Conservation (phyloP, 2,113 vertebrate genomes). For the Aptenodytes patagonicus region DNA sequence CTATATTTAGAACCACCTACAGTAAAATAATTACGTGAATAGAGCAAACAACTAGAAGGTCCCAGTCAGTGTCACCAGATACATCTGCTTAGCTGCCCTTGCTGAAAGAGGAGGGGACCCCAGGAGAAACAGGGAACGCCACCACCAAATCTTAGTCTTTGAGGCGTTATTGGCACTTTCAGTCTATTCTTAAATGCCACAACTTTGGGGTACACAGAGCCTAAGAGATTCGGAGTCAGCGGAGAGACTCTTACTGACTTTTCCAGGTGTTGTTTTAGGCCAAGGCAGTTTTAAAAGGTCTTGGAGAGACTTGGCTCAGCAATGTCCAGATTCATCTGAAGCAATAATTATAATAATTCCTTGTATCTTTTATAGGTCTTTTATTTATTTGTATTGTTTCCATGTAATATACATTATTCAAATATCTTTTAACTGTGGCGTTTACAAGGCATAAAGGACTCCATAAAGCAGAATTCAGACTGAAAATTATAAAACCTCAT, state of each 20-base stretch:
- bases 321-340: not conserved
- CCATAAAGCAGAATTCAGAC: not conserved
- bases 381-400: not conserved
- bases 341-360: not conserved
- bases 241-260: not conserved
- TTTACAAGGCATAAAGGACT: not conserved
- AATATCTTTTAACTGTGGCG: not conserved
- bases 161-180: not conserved
- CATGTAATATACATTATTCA: not conserved
- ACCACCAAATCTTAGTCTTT: not conserved
- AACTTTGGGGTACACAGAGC: not conserved
- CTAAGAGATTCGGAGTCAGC: not conserved
- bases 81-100: not conserved
- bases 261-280: not conserved
- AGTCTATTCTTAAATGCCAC: not conserved
- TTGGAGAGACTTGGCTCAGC: not conserved
- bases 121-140: not conserved
- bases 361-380: not conserved
- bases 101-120: not conserved
- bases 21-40: conserved; percentile 35
- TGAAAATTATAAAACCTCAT: not conserved
- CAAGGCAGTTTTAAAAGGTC: not conserved
- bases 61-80: not conserved
- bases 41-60: conserved; percentile 25
- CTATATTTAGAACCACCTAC: conserved; percentile 40